Evolutionary conservation across 2,113 vertebrate species (phyloP).

Genomic region (Lamprotornis superbus): DNA sequence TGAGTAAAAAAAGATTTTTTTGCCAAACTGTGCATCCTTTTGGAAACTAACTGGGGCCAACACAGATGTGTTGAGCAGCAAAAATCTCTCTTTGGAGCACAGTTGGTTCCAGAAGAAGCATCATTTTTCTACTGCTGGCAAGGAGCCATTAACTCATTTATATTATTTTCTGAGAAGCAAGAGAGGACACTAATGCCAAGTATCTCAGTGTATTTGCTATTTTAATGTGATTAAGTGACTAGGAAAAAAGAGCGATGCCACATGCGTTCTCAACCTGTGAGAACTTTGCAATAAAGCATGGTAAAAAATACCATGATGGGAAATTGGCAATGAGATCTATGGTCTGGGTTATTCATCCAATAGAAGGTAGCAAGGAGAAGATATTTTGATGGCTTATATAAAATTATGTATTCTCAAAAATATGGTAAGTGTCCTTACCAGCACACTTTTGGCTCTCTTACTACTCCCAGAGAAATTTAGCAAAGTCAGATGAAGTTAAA

Average conservation of each 20-base stretch:
- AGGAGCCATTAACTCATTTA: not conserved
- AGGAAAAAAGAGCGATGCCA: not conserved
- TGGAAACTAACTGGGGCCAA: constrained; percentile 55
- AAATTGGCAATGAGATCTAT: not conserved
- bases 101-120: constrained; percentile 29
- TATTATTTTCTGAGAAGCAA: constrained; percentile 23
- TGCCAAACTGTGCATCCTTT: constrained; percentile 49
- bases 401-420: not conserved
- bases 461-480: not conserved
- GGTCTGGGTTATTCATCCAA: not conserved
- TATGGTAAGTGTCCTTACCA: not conserved
- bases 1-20: not conserved
- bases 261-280: not conserved
- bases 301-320: not conserved
- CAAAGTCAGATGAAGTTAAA: not conserved
- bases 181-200: not conserved
- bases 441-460: not conserved
- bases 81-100: constrained; percentile 39
- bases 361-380: not conserved
- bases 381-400: not conserved
- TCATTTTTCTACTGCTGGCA: constrained; percentile 26
- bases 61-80: constrained; percentile 43
- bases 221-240: not conserved
- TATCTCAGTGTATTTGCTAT: not conserved
- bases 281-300: not conserved